Conservation (phyloP, 2,797 vertebrate species). For the Ctenosaura bakeri region DNA sequence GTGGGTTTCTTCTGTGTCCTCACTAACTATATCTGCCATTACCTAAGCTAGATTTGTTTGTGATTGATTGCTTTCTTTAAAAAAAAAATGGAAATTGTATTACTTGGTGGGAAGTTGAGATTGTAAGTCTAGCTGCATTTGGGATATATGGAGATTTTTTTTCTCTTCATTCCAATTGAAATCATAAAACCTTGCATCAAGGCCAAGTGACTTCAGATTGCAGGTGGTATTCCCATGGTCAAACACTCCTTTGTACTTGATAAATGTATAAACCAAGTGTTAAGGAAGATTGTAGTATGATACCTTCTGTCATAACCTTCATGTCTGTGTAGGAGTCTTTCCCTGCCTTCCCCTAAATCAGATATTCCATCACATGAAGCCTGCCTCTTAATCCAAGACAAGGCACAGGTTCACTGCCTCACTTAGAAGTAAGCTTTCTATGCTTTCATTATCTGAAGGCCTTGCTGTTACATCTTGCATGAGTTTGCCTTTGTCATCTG, state of each 20-base stretch:
- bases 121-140: not conserved
- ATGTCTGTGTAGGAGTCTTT: not conserved
- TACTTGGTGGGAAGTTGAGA: not conserved
- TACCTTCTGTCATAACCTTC: not conserved
- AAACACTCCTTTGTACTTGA: not conserved
- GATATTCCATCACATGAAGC: not conserved
- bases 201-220: not conserved
- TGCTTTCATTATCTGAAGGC: not conserved
- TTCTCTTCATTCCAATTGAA: too few species aligned
- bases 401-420: not conserved
- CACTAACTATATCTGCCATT: too few species aligned
- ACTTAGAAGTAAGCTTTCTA: not conserved
- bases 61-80: not conserved
- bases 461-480: not conserved
- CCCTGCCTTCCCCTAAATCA: too few species aligned
- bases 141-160: not conserved
- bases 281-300: not conserved
- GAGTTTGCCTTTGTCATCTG: constrained; percentile 1
- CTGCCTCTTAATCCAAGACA: not conserved
- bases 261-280: not conserved
- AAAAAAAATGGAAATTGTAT: not conserved
- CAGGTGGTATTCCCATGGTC: not conserved
- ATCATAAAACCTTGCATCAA: not conserved
- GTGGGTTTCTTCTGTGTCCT: too few species aligned
- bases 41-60: too few species aligned